These are phyloP conservation scores for Mizuhopecten yessoensis DNA, from an alignment of 1,140 invertebrate genomes.

Conservation along the genomic window DNA sequence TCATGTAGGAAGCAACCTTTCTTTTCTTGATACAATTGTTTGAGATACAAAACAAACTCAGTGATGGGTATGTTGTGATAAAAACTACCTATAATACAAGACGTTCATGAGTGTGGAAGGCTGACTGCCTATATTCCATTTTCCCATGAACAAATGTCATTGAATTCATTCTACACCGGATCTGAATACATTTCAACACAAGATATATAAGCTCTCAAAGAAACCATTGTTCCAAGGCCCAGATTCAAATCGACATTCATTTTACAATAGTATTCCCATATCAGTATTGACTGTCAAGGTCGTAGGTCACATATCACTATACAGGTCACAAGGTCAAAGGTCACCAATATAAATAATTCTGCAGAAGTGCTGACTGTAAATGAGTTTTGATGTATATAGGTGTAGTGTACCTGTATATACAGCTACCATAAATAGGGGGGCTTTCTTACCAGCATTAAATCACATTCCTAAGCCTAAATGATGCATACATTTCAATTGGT, in stretches of 20 bases:
- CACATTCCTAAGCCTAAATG: neutral
- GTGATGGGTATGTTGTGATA: no score
- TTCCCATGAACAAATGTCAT: neutral
- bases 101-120: neutral
- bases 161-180: neutral
- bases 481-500: constrained; percentile 5
- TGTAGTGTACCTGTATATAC: neutral
- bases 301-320: neutral
- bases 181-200: neutral
- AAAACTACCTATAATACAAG: no score
- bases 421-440: neutral
- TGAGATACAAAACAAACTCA: no score
- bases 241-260: constrained; percentile 29
- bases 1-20: no score
- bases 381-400: neutral
- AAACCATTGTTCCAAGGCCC: constrained; percentile 12
- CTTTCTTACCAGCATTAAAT: neutral
- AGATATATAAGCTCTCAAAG: neutral
- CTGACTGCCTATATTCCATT: neutral
- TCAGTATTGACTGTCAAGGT: neutral
- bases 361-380: neutral
- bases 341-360: neutral
- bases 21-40: no score
- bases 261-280: constrained; percentile 28
- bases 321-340: constrained; percentile 29